Evolutionary conservation across 2,797 vertebrate species (phyloP), one percentile per base, ranked within the genome.

Genomic region (Acrossocheilus fasciatus): DNA sequence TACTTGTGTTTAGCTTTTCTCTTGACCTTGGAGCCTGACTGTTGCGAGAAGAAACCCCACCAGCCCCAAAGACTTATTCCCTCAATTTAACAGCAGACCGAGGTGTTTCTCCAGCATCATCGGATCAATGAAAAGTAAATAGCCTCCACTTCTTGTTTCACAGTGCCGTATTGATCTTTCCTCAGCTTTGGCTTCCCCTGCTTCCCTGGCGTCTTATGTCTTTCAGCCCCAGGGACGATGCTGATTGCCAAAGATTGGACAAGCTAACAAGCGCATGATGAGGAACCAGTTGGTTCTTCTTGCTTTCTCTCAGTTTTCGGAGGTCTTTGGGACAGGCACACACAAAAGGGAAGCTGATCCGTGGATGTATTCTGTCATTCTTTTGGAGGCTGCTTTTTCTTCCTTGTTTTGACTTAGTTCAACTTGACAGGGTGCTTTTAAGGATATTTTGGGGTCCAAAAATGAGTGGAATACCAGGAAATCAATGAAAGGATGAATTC

Each of bases 51-150:
- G 69, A 89, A 83, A 89, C 88, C 80, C 88, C 83, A 76, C 88
- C 91, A 91, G 92, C 88, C 92, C 94, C 94, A 93, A 96, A 97
- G 96, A 99, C 96, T 95, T 97, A 98, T 97, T 97, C 96, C 95
- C 96, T 97, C 97, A 97, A 97, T 98, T 98, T 99, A 98, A 97
- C 97, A 96, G 96, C 96, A 94, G 95, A 97, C 95, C 96, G 97
- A 98, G 98, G 97, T 99, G 97, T 99, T 99, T 98, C 97, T 99
- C 95, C 96, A 96, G 96, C 97, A 97, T 97, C 98, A 98, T 98
- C 96, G 97, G 97, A 99, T 99, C 98, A 99, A 99, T 99, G 97
- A 96, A 97, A 98, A 99, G 97, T 99, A 99, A 99, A 99, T 99
- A 99, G 98, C 97, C 96, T 97, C 97, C 97, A 98, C 97, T 98